Conservation (phyloP, 1,140 invertebrate species). For the Saxidomus purpurata region DNA sequence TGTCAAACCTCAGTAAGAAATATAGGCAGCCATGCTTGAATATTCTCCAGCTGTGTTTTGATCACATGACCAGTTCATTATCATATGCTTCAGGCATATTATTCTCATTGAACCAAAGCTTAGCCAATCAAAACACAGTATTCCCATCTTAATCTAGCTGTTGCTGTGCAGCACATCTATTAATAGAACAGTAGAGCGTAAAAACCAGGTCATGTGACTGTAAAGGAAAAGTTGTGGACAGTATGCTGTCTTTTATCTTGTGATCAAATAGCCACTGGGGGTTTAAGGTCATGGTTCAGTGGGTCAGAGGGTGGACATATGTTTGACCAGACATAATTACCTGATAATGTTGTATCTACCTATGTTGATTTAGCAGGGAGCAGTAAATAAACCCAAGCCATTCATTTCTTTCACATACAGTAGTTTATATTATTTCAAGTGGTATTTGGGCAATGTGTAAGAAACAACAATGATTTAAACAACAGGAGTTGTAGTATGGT, state of each 20-base stretch:
- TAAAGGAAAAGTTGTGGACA: slow-evolving; percentile 8
- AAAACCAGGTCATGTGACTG: slow-evolving; percentile 60
- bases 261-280: slow-evolving; percentile 34
- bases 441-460: too few species aligned
- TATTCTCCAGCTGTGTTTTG: slow-evolving; percentile 64
- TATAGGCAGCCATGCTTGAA: slow-evolving; percentile 66
- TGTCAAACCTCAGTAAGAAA: slow-evolving; percentile 66
- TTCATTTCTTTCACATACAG: too few species aligned
- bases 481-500: too few species aligned
- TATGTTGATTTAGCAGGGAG: background rate
- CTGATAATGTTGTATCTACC: slow-evolving; percentile 9
- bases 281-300: slow-evolving; percentile 3
- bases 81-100: slow-evolving; percentile 66
- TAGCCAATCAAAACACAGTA: slow-evolving; percentile 59
- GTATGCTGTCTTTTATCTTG: slow-evolving; percentile 5
- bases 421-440: too few species aligned
- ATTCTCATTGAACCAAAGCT: slow-evolving; percentile 66
- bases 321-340: slow-evolving; percentile 10
- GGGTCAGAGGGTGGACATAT: background rate
- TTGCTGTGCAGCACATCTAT: slow-evolving; percentile 68
- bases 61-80: slow-evolving; percentile 66
- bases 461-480: too few species aligned
- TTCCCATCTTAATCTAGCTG: slow-evolving; percentile 62
- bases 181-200: slow-evolving; percentile 55
- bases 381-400: background rate